Conservation (phyloP, 2,113 vertebrate species). For the Carassius gibelio region DNA sequence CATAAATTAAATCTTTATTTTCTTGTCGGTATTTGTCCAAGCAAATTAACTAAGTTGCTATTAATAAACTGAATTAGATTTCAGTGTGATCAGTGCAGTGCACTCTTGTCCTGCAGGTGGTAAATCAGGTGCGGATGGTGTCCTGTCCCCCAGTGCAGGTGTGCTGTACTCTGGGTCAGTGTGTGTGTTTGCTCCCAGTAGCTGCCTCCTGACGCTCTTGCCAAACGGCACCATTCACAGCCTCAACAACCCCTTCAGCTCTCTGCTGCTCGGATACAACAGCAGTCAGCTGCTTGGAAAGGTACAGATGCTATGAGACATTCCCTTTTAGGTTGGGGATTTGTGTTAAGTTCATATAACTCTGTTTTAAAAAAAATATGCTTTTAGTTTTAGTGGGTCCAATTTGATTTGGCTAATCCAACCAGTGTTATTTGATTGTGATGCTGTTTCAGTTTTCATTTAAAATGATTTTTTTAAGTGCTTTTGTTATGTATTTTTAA, state of each 20-base stretch:
- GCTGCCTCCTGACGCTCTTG: slow-evolving; percentile 81
- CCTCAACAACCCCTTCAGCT: slow-evolving; percentile 81
- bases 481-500: too few relatives aligned
- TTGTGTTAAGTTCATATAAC: too few relatives aligned
- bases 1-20: not conserved
- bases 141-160: slow-evolving; percentile 29
- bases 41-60: not conserved
- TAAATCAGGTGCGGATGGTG: slow-evolving; percentile 35
- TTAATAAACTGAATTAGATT: not conserved
- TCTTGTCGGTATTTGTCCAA: not conserved
- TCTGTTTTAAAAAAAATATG: too few relatives aligned
- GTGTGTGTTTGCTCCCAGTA: slow-evolving; percentile 83
- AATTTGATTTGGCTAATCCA: too few relatives aligned
- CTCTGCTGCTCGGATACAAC: slow-evolving; percentile 85
- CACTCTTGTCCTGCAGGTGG: slow-evolving; percentile 47
- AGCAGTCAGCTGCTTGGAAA: slow-evolving; percentile 83
- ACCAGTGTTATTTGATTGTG: too few relatives aligned
- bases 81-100: not conserved
- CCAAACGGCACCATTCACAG: slow-evolving; percentile 83
- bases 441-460: too few relatives aligned
- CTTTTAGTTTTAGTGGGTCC: too few relatives aligned
- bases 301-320: slow-evolving; percentile 60
- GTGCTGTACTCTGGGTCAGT: slow-evolving; percentile 79
- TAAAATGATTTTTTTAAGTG: too few relatives aligned
- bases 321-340: too few relatives aligned